Percentiles rank a stretch among this genome's conserved stretches.
Conservation (phyloP, 2,113 vertebrate genomes). For the Pachycephala philippinensis region DNA sequence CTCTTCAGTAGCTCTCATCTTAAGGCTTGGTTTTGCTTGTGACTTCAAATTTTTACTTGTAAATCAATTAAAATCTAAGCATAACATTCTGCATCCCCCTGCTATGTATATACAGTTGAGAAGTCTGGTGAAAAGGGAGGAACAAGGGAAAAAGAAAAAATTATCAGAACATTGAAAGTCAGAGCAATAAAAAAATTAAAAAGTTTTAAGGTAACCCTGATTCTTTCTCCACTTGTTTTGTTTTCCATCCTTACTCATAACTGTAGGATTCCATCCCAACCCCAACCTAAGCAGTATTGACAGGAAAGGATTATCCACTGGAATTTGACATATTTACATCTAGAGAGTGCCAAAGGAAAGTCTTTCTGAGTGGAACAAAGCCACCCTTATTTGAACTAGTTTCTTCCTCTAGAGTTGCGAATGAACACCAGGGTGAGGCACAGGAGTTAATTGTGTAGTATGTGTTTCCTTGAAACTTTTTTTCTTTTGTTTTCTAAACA, state of each 20-base stretch:
- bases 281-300: constrained; percentile 7
- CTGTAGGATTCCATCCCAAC: constrained; percentile 22
- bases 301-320: constrained; percentile 51
- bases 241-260: constrained; percentile 54
- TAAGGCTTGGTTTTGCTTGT: not conserved
- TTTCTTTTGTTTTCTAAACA: not conserved
- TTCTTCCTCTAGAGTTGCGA: not conserved
- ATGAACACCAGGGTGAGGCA: not conserved
- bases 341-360: constrained; percentile 8
- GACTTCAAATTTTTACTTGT: not conserved
- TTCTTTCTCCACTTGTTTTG: constrained; percentile 15
- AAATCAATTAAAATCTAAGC: not conserved
- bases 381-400: not conserved
- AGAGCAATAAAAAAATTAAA: not conserved
- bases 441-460: not conserved
- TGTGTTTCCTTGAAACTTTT: not conserved
- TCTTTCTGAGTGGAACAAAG: constrained; percentile 18
- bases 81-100: not conserved
- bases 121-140: not conserved
- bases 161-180: not conserved
- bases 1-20: not conserved
- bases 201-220: constrained; percentile 6
- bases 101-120: not conserved
- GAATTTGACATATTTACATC: constrained; percentile 56
- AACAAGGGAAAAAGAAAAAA: not conserved